These are phyloP conservation scores for Mesocentrotus franciscanus DNA, from an alignment of 53 echinoderm and acorn worm species.

Conservation along the genomic window DNA sequence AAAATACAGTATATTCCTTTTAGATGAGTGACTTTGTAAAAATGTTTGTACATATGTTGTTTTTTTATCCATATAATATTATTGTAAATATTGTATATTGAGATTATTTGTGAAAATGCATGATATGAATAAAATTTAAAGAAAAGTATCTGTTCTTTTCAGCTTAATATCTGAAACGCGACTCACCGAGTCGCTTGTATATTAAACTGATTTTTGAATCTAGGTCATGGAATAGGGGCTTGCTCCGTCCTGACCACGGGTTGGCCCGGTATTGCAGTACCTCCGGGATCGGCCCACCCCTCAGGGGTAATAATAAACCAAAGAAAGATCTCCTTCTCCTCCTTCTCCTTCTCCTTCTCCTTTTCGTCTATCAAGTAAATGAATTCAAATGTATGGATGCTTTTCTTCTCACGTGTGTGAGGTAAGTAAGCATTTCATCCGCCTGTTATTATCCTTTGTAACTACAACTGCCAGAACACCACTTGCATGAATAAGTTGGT, in stretches of 20 bases:
- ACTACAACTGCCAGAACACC: no score
- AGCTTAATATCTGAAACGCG: conserved; percentile 87
- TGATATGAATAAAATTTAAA: conserved; percentile 39
- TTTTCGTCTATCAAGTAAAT: neutral
- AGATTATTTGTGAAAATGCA: neutral
- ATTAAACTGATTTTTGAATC: conserved; percentile 59
- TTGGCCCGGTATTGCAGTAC: conserved; percentile 98
- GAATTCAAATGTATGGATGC: no score
- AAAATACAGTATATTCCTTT: neutral
- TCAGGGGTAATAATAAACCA: conserved; percentile 67
- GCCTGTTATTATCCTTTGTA: no score
- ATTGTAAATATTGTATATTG: conserved; percentile 20
- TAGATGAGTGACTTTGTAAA: neutral
- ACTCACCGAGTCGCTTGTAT: conserved; percentile 78
- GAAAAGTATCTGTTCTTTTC: conserved; percentile 83
- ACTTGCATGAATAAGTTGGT: no score
- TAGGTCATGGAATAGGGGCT: conserved; percentile 58
- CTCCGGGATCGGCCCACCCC: conserved; percentile 95
- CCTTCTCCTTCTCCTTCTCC: no score
- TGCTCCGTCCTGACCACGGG: conserved; percentile 92
- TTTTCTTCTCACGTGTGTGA: no score
- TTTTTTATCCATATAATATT: no score
- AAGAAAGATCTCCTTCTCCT: conserved; percentile 50
- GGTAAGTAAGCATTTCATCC: no score
- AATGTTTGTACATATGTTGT: neutral